Percentiles rank a stretch among this genome's conserved stretches.
Evolutionary conservation across 2,113 vertebrate species (phyloP).

Genomic region (Prionailurus bengalensis): DNA sequence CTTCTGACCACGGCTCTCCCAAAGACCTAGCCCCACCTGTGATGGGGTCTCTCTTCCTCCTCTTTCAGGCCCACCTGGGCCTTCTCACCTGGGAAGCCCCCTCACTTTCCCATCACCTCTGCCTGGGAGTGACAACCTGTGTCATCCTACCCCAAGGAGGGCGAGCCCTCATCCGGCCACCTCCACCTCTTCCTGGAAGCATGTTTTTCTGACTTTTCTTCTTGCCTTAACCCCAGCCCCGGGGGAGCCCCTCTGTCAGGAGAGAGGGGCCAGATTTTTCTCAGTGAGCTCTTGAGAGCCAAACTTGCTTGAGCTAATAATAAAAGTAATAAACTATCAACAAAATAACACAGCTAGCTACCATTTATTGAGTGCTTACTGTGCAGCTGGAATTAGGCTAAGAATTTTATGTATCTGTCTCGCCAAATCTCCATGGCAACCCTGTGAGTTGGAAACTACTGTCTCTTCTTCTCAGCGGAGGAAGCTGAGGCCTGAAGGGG

Average conservation of each 20-base stretch:
- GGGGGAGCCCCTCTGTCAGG: neutral
- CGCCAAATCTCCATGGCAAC: neutral
- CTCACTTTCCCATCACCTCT: neutral
- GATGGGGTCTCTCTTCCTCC: neutral
- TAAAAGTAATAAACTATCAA: neutral
- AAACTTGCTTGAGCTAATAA: neutral
- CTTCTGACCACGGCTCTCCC: neutral
- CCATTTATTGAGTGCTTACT: neutral
- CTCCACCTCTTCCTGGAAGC: neutral
- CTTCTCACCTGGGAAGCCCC: neutral
- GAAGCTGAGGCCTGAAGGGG: neutral
- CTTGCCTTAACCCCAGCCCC: neutral
- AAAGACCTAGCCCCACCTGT: neutral
- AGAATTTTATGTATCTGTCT: neutral
- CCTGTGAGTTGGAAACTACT: neutral
- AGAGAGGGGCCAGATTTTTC: neutral
- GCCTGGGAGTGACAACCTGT: neutral
- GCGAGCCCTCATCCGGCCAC: neutral
- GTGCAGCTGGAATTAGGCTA: neutral
- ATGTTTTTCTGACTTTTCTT: neutral
- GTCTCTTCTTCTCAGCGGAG: neutral
- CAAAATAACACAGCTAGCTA: neutral
- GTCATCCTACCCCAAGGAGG: fast-evolving
- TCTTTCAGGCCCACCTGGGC: neutral
- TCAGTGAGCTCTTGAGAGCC: neutral